These are phyloP conservation scores for Colaptes auratus DNA, from an alignment of 2,113 vertebrate genomes.

Conservation along the genomic window DNA sequence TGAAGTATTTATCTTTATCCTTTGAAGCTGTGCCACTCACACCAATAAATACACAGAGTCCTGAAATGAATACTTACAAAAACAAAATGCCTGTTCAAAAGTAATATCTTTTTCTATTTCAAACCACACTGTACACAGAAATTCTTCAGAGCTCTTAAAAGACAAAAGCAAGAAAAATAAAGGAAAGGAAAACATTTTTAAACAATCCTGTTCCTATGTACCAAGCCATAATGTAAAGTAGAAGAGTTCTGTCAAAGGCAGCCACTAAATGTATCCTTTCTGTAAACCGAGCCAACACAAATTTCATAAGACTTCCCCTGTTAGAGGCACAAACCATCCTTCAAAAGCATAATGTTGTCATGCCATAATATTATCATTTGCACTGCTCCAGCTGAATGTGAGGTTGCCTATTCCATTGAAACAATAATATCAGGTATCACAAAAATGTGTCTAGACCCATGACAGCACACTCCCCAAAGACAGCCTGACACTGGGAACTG, in stretches of 20 bases:
- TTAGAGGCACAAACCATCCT: slow-evolving; percentile 19
- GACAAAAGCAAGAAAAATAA: slow-evolving; percentile 52
- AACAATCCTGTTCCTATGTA: not conserved
- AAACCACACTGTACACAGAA: not conserved
- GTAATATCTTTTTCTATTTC: slow-evolving; percentile 10
- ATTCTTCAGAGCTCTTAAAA: slow-evolving; percentile 3
- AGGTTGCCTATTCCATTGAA: not conserved
- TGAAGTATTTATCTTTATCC: slow-evolving; percentile 20
- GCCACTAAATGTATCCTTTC: not conserved
- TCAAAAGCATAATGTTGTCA: slow-evolving; percentile 18
- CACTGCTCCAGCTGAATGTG: not conserved
- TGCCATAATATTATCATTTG: slow-evolving; percentile 28
- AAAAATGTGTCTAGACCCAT: not conserved
- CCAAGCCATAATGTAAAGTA: not conserved
- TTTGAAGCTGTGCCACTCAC: slow-evolving; percentile 50
- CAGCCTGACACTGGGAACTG: not conserved
- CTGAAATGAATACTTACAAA: slow-evolving; percentile 34
- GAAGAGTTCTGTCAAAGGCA: not conserved
- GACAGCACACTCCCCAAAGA: not conserved
- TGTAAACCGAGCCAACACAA: slow-evolving; percentile 37
- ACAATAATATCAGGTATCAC: slow-evolving; percentile 19
- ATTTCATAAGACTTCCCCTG: slow-evolving; percentile 19
- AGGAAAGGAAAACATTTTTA: not conserved
- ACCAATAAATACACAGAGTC: not conserved
- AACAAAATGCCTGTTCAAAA: slow-evolving; percentile 51